phyloP scores from a whole-genome alignment of 2,888 invertebrate genomes.

The Drosophila gaucha region DNA sequence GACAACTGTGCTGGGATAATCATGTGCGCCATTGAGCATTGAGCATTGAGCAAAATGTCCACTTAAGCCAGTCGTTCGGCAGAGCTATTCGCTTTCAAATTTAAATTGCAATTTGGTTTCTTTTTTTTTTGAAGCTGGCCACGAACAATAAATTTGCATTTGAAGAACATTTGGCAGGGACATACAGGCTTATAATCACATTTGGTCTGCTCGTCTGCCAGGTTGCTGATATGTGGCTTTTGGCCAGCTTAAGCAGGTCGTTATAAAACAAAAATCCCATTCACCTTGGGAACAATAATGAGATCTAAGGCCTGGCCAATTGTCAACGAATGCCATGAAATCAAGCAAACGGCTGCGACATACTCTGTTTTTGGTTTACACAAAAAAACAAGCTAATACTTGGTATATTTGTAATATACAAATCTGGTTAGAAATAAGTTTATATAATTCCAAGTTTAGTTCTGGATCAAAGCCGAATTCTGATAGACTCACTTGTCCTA shows the following conservation, averaged over 20 bases:
- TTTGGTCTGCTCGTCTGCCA: conserved; percentile 9
- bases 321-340: conserved; percentile 6
- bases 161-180: conserved; percentile 4
- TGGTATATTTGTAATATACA: no score
- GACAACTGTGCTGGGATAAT: conserved; percentile 11
- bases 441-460: no score
- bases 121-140: conserved; percentile 2
- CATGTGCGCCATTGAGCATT: conserved; percentile 31
- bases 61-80: conserved; percentile 17
- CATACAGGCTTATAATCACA: conserved; percentile 8
- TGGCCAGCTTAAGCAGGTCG: conserved; percentile 44
- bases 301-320: conserved; percentile 1
- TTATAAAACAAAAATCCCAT: conserved; percentile 20
- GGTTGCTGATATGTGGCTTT: conserved; percentile 53
- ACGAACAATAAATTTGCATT: conserved; percentile 17
- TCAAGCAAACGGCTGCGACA: background rate
- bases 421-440: no score
- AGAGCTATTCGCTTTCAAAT: conserved; percentile 1
- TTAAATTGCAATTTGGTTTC: conserved; percentile 8
- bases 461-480: no score
- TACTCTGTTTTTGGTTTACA: background rate
- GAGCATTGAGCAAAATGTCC: conserved; percentile 16
- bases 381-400: background rate
- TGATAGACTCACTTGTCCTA: no score
- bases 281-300: conserved; percentile 14